Conservation (phyloP, 2,888 invertebrate species). For the Podabrus alpinus region DNA sequence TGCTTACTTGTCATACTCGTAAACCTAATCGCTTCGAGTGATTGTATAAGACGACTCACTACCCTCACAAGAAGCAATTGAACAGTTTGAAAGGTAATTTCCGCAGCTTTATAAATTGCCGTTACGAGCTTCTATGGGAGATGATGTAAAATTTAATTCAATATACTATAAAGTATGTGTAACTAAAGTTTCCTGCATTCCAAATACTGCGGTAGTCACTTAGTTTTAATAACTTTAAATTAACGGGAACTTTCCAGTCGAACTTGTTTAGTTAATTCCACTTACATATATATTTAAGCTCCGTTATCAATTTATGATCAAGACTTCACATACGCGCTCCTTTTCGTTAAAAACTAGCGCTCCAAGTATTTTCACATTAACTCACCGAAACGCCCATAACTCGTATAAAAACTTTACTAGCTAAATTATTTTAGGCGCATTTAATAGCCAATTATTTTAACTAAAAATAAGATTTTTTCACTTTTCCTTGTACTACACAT, state of each 20-base stretch:
- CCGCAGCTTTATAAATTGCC: conserved; percentile 24
- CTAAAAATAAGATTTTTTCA: background rate
- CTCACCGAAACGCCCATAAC: background rate
- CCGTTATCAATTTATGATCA: background rate
- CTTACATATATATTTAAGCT: background rate
- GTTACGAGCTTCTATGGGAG: conserved; percentile 8
- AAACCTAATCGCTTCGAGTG: conserved; percentile 20
- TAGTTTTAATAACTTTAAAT: background rate
- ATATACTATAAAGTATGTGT: background rate
- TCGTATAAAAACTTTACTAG: background rate
- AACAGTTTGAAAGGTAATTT: conserved; percentile 30
- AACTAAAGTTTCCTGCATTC: background rate
- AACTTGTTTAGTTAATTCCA: background rate
- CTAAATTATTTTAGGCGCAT: background rate
- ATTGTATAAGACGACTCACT: conserved; percentile 23
- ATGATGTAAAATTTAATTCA: conserved; percentile 4
- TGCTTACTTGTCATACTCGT: conserved; percentile 14
- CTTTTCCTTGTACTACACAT: background rate
- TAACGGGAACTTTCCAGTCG: background rate
- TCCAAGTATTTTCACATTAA: background rate
- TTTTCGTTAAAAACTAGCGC: background rate
- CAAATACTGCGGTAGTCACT: background rate
- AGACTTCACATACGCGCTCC: background rate
- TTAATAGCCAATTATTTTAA: background rate
- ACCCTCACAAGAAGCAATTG: conserved; percentile 24